phyloP scores from a whole-genome alignment of 2,888 invertebrate species.

The Boloria selene region DNA sequence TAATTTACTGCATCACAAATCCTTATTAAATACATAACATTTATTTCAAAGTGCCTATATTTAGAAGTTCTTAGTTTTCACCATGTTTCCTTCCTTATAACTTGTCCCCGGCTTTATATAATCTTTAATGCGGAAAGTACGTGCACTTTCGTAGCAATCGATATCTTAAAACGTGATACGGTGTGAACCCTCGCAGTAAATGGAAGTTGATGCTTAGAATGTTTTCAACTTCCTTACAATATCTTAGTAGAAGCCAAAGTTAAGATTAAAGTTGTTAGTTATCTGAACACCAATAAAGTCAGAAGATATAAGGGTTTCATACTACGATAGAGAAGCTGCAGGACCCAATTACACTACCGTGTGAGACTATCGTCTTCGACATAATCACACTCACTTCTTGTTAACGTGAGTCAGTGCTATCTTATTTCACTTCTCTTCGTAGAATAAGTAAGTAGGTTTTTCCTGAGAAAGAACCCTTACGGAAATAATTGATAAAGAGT shows the following conservation, averaged over 20 bases:
- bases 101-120: slow-evolving; percentile 1
- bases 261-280: slow-evolving; percentile 18
- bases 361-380: slow-evolving; percentile 46
- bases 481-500: slow-evolving; percentile 26
- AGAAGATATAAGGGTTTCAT: slow-evolving; percentile 39
- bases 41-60: slow-evolving; percentile 20
- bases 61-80: slow-evolving; percentile 2
- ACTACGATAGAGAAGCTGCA: slow-evolving; percentile 35
- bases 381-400: slow-evolving; percentile 45
- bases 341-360: slow-evolving; percentile 50
- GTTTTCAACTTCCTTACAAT: slow-evolving; percentile 6
- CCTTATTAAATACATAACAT: slow-evolving; percentile 37
- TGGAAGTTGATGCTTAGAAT: slow-evolving; percentile 8
- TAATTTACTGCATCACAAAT: slow-evolving; percentile 41
- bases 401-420: slow-evolving; percentile 42
- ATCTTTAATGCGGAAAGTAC: slow-evolving; percentile 41
- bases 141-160: slow-evolving; percentile 37
- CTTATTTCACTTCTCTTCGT: slow-evolving; percentile 24
- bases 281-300: slow-evolving; percentile 17
- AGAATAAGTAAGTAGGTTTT: neutral
- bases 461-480: slow-evolving; percentile 36
- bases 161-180: slow-evolving; percentile 18
- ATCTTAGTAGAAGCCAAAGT: slow-evolving; percentile 1
- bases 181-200: slow-evolving; percentile 5
- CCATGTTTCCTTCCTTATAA: neutral